Evolutionary conservation across 2,113 vertebrate species (phyloP), one percentile per base, ranked within the genome.

Genomic region (Nerophis lumbriciformis): DNA sequence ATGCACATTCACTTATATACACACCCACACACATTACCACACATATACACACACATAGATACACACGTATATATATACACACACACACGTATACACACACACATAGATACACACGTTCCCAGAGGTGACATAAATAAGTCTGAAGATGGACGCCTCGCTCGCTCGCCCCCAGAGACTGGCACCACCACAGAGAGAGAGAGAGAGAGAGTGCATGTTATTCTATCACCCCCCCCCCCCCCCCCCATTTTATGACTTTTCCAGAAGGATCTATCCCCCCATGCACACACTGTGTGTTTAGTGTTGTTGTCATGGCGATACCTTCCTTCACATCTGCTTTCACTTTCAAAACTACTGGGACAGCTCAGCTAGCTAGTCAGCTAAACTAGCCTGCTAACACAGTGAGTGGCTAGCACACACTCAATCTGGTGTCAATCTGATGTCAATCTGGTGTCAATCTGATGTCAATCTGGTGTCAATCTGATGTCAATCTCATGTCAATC

Each of bases 201-300:
- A 71, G 60, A 63, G 6, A 79, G 73, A 77, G 68, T 59, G 51
- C 3, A 28, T 78, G 81, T 81, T 80, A 73, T 80, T 83, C 78
- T 78, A 57, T 57, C 55, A 44, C n/a, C 38, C 55, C 14, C 28
- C 14, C 53, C 35, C 35, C 35, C 83, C 53, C 61, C 53, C 76
- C 65, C 75, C 69, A 63, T 81, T 85, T 85, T 74, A 83, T 61
- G 74, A 78, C 76, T 81, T 83, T 81, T 81, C 80, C 76, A 77
- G 72, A 73, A 67, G 71, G 65, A 66, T 56, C 62, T 59, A 67
- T n/a, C 36, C 38, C 53, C 53, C 7, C 4, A n/a, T 56, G 53
- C 53, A 38, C 8, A 16, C 37, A 19, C 66, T 28, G 63, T 15
- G 56, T 35, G 5, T 47, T 55, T 39, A 49, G 21, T 63, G 16